Evolutionary conservation across 2,113 vertebrate species (phyloP), one percentile per base, ranked within the genome.

Genomic region (Tretioscincus oriximinensis): DNA sequence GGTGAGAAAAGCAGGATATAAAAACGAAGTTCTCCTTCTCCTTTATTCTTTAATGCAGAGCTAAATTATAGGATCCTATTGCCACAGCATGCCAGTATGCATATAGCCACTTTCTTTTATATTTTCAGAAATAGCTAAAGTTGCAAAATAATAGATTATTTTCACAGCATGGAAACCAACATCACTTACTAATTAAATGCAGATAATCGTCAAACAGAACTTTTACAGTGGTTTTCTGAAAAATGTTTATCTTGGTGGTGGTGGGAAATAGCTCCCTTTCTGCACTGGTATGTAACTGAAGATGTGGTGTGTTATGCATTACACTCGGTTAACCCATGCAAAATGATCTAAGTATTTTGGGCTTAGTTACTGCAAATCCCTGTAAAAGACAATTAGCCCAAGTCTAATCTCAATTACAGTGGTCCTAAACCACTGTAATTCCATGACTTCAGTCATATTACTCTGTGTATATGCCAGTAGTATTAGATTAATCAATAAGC

Each of bases 401-500:
- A 61, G n/a, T 76, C 74, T 65, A 51, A 70, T 70, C 45, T 71
- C 67, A 71, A 69, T 69, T 69, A 69, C n/a, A 76, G 47, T 69
- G 73, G 49, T 75, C 75, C 73, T 60, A 68, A 45, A 75, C 54
- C 72, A 74, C 49, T 68, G 49, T 75, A 75, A 61, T 67, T 75
- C 72, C 26, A 22, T 75, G 64, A 14, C 31, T 81, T 75, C 72
- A 58, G 26, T 75, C 64, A 65, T 45, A 81, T 75, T 75, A 61
- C 51, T 74, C 16, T 21, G 18, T 24, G 68, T 75, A 29, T 24
- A 81, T 67, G n/a, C 49, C 72, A 68, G 64, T 8, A 78, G 66
- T 7, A 18, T 67, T 69, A 66, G 77, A 69, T 78, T 78, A 78
- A 69, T 51, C 77, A 78, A 31, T 69, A 69, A 69, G 76, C 49